These are phyloP conservation scores for Enteromius paludinosus DNA, from an alignment of 2,797 vertebrate genomes.

Conservation along the genomic window DNA sequence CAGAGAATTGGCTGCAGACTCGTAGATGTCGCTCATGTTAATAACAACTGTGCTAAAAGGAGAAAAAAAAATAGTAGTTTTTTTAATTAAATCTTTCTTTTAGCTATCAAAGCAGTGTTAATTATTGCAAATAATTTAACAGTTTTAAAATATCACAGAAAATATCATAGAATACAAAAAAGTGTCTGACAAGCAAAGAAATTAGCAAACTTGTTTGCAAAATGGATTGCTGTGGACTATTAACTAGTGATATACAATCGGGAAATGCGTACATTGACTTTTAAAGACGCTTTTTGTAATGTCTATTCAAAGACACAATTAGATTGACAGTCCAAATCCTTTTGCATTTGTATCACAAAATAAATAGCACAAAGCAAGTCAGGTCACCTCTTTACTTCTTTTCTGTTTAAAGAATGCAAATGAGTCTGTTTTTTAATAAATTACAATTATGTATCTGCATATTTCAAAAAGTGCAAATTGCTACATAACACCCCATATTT, in stretches of 20 bases:
- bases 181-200: not conserved
- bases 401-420: not conserved
- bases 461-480: not conserved
- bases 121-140: not conserved
- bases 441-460: not conserved
- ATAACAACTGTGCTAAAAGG: conserved; percentile 53
- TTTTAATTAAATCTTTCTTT: not conserved
- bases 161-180: not conserved
- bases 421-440: not conserved
- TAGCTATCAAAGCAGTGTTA: not conserved
- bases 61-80: not conserved
- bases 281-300: not conserved
- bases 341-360: not conserved
- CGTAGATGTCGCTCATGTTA: conserved; percentile 94
- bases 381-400: not conserved
- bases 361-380: not conserved
- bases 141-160: not conserved
- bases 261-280: not conserved
- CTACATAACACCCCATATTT: not conserved
- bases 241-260: not conserved
- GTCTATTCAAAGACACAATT: not conserved
- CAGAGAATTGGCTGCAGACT: conserved; percentile 92
- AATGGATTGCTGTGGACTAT: not conserved
- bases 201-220: not conserved
- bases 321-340: not conserved